Percentiles rank a stretch among this genome's conserved stretches.
Conservation (phyloP, 2,113 vertebrate genomes). For the cattle (Bos taurus) region DNA sequence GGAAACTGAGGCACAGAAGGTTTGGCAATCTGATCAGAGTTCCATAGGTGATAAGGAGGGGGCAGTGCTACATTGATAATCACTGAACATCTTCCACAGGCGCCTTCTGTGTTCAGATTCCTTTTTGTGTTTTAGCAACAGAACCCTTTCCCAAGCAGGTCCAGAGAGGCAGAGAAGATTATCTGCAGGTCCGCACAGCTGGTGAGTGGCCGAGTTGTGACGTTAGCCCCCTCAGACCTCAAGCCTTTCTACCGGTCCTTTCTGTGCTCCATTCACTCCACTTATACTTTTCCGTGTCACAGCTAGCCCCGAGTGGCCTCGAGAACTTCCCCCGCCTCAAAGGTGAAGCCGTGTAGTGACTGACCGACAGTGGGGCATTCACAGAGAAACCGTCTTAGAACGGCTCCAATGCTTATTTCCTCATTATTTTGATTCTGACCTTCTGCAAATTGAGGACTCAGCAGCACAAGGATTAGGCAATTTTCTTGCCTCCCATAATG, state of each 20-base stretch:
- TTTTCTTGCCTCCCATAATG: slow-evolving; percentile 54
- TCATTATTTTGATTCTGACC: slow-evolving; percentile 55
- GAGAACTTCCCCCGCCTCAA: background rate
- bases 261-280: rapidly evolving
- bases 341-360: background rate
- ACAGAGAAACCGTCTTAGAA: background rate
- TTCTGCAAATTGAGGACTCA: slow-evolving; percentile 54
- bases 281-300: rapidly evolving
- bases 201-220: background rate
- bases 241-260: background rate
- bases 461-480: slow-evolving; percentile 32
- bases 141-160: background rate
- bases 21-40: background rate
- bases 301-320: background rate
- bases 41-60: background rate
- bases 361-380: background rate
- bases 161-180: background rate
- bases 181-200: too few species aligned
- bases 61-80: background rate
- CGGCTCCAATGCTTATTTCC: background rate
- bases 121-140: background rate
- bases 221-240: rapidly evolving
- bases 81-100: background rate
- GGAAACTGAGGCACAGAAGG: background rate
- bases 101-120: background rate